Base-by-base conservation (phyloP, 2,113 vertebrate genomes). In the Tragelaphus scriptus region DNA sequence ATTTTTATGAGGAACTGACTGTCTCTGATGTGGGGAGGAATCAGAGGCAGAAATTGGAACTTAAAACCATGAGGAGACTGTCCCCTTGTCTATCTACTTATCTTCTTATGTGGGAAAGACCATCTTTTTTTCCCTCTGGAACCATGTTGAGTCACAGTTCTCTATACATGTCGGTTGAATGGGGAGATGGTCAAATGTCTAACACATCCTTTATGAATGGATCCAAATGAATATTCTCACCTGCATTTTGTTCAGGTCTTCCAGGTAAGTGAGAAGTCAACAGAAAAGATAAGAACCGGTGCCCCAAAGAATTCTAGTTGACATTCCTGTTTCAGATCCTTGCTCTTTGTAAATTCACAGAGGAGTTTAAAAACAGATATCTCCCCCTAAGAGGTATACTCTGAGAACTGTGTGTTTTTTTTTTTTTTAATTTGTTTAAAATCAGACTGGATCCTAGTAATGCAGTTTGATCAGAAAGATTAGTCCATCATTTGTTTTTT, bases 401-500 rank as follows among this genome's bases (percentile, higher is more conserved):
- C 32, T 84, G 79, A 5, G 23, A 58, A 63, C 15, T 82, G n/a
- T 21, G 7, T 55, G 1, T 95, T 68, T 79, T 93, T 86, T 87
- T 44, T 59, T 53, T 79, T 30, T 58, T 25, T 4, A 14, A 96
- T 91, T 91, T 79, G 90, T 95, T 87, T 81, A 80, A 96, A 95
- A 92, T 40, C 88, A 96, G 56, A 88, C 53, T 80, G 58, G 36
- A 87, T 87, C 53, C 44, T 75, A 92, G 68, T 11, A 86, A 90
- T 88, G 14, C 81, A 16, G n/a, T 25, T 75, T 94, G 85, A 91
- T 96, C 58, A 88, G 71, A 71, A 87, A 97, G 94, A 84, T 96
- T 81, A 87, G 90, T n/a, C 36, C 71, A 80, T 90, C 90, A 71
- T 91, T 88, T 93, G 59, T 95, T 53, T 95, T 84, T 21, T 40